Percentiles rank a stretch among this genome's conserved stretches.
phyloP scores from a whole-genome alignment of 2,888 invertebrate genomes.

The Saturnia japonica region DNA sequence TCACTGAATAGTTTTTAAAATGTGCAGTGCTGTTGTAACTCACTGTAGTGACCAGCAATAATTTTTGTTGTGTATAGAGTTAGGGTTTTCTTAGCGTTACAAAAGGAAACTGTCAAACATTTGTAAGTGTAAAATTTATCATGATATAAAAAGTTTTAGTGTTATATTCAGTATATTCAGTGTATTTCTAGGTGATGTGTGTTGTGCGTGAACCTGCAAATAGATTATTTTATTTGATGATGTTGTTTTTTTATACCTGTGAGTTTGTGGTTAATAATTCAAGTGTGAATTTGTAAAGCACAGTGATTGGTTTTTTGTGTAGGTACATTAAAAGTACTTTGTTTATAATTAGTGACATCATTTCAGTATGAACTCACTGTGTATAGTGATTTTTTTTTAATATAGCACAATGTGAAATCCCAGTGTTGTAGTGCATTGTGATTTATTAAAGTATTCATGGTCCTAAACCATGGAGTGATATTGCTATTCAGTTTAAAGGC shows the following conservation, averaged over 20 bases:
- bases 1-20: constrained; percentile 37
- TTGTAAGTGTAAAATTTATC: constrained; percentile 59
- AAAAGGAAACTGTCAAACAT: constrained; percentile 36
- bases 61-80: constrained; percentile 52
- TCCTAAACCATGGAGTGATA: background rate
- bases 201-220: constrained; percentile 77
- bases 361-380: constrained; percentile 11
- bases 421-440: constrained; percentile 27
- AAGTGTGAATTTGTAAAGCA: constrained; percentile 43
- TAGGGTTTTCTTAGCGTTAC: constrained; percentile 60
- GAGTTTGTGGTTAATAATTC: constrained; percentile 50
- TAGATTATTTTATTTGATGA: constrained; percentile 73
- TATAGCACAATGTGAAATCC: constrained; percentile 12
- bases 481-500: background rate
- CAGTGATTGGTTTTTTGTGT: constrained; percentile 7
- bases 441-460: background rate
- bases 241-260: constrained; percentile 80
- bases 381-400: constrained; percentile 4
- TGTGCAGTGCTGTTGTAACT: constrained; percentile 74
- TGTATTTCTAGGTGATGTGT: constrained; percentile 77
- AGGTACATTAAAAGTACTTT: background rate
- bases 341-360: constrained; percentile 3
- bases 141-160: constrained; percentile 57
- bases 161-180: constrained; percentile 54
- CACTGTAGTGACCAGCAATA: constrained; percentile 66